Evolutionary conservation across 1,140 invertebrate species (phyloP).

Genomic region (Drosophila lacertosa): DNA sequence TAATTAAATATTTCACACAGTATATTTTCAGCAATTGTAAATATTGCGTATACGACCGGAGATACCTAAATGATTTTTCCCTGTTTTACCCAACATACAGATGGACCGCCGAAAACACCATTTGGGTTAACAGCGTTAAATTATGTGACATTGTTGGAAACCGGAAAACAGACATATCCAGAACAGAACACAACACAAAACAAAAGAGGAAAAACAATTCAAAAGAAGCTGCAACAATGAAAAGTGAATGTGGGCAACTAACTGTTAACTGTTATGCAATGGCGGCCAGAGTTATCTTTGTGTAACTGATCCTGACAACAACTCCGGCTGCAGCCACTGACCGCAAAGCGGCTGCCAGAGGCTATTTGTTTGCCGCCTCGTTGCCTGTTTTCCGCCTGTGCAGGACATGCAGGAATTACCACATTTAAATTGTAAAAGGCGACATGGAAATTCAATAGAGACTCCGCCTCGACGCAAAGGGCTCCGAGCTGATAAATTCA

Average conservation of each 20-base stretch:
- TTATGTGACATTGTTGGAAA: conserved; percentile 5
- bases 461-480: not conserved
- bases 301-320: not conserved
- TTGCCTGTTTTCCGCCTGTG: not conserved
- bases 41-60: too few relatives aligned
- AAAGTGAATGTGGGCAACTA: not conserved
- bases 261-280: conserved; percentile 8
- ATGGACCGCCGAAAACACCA: too few relatives aligned
- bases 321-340: not conserved
- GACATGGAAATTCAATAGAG: not conserved
- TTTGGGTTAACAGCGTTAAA: too few relatives aligned
- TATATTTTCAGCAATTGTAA: too few relatives aligned
- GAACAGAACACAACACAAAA: not conserved
- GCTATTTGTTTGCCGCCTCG: not conserved
- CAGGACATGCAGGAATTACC: conserved; percentile 1
- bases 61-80: too few relatives aligned
- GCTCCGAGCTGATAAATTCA: not conserved
- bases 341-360: not conserved
- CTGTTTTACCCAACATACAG: too few relatives aligned
- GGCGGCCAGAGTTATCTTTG: conserved; percentile 5
- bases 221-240: not conserved
- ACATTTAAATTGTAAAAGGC: conserved; percentile 11
- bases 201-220: not conserved
- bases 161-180: not conserved
- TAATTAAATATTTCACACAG: too few relatives aligned